Conservation (phyloP, 2,888 invertebrate genomes). For the Hydrotaea diabolus region DNA sequence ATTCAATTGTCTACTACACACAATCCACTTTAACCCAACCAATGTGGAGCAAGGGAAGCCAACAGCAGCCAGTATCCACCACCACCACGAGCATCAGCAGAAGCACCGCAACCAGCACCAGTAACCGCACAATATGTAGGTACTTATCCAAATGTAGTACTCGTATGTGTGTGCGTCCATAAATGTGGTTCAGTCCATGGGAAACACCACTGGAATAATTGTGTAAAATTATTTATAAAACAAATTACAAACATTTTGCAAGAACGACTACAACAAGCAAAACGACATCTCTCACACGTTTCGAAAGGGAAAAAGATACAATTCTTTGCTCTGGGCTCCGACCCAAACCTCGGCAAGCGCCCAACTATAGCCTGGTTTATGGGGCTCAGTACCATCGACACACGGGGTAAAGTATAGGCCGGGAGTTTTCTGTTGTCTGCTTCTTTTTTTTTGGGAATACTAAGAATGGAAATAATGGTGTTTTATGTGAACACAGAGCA, state of each 20-base stretch:
- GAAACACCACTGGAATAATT: slow-evolving; percentile 36
- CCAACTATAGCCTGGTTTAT: not conserved
- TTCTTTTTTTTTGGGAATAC: not conserved
- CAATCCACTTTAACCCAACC: slow-evolving; percentile 2
- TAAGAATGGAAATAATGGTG: slow-evolving; percentile 17
- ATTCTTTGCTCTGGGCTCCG: not conserved
- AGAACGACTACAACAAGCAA: slow-evolving; percentile 29
- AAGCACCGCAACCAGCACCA: not conserved
- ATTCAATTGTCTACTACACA: not conserved
- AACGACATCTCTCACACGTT: slow-evolving; percentile 3
- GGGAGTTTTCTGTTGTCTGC: not conserved
- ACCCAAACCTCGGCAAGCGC: not conserved
- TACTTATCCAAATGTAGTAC: not conserved
- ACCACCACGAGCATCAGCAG: too few species aligned
- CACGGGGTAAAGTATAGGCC: not conserved
- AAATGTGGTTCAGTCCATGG: slow-evolving; percentile 12
- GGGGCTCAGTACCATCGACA: not conserved
- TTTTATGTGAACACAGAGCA: slow-evolving; percentile 34
- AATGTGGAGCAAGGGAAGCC: not conserved
- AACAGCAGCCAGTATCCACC: not conserved
- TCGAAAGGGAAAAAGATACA: not conserved
- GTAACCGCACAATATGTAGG: not conserved
- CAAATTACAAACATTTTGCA: slow-evolving; percentile 31
- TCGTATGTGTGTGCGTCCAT: not conserved
- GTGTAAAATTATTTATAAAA: slow-evolving; percentile 39